phyloP scores from a whole-genome alignment of 2,797 vertebrate species.

The Hemitrygon akajei region DNA sequence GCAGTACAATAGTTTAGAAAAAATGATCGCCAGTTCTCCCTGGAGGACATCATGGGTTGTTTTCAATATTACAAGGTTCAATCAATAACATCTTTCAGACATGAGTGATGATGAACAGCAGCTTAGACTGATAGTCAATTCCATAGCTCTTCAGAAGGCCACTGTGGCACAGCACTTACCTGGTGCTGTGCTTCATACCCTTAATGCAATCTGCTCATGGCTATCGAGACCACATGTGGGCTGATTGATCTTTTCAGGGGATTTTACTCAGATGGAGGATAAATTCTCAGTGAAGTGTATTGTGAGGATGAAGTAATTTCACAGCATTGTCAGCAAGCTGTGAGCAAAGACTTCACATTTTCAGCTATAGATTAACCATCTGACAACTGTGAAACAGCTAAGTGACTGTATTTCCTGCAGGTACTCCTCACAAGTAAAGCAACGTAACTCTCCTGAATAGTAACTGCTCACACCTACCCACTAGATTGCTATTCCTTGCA shows the following conservation, averaged over 20 bases:
- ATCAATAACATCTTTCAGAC: background rate
- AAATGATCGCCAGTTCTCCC: background rate
- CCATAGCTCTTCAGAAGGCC: background rate
- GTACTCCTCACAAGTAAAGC: background rate
- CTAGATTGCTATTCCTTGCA: background rate
- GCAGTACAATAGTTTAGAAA: too few relatives aligned
- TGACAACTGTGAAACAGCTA: background rate
- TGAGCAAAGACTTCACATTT: background rate
- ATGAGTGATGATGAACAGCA: background rate
- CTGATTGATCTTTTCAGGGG: constrained; percentile 8
- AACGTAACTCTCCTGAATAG: background rate
- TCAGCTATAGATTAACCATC: background rate
- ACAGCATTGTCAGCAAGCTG: background rate
- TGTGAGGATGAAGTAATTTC: constrained; percentile 11
- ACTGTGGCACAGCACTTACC: background rate
- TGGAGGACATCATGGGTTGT: background rate
- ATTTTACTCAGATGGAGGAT: background rate
- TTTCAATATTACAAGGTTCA: background rate
- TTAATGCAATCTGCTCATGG: background rate
- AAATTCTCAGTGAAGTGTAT: constrained; percentile 20
- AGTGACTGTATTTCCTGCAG: background rate
- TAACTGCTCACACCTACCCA: background rate
- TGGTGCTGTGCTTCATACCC: background rate
- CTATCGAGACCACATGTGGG: background rate
- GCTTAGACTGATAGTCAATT: background rate